Conservation (phyloP, 2,113 vertebrate genomes). For the Vulpes lagopus region DNA sequence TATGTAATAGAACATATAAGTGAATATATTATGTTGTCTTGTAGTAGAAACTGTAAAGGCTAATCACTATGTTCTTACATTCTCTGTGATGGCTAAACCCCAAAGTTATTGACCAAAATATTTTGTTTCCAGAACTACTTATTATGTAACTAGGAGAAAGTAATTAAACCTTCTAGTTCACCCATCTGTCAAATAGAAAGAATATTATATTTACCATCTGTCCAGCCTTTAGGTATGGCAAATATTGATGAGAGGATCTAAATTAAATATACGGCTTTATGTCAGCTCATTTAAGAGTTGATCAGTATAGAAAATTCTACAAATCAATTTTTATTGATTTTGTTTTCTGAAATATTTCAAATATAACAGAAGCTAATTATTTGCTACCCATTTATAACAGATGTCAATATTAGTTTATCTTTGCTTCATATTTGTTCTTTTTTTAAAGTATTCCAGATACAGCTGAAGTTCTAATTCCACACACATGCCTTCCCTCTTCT, state of each 20-base stretch:
- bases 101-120: constrained; percentile 68
- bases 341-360: constrained; percentile 49
- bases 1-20: neutral
- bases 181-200: constrained; percentile 68
- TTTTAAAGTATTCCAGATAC: constrained; percentile 2
- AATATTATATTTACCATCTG: constrained; percentile 74
- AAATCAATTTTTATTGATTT: constrained; percentile 48
- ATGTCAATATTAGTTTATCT: neutral
- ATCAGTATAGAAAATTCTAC: neutral
- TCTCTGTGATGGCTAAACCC: neutral
- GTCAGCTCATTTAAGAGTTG: constrained; percentile 32
- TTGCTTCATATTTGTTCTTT: constrained; percentile 26
- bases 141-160: constrained; percentile 67
- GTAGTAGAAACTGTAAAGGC: constrained; percentile 33
- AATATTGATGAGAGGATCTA: constrained; percentile 66
- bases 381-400: neutral
- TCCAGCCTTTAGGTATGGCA: constrained; percentile 47
- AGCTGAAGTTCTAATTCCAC: neutral
- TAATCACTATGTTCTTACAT: constrained; percentile 34
- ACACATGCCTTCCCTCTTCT: neutral
- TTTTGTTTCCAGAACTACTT: constrained; percentile 68
- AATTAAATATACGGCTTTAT: constrained; percentile 31
- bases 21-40: neutral
- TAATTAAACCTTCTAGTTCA: constrained; percentile 65
- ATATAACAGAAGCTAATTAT: constrained; percentile 7